Base-by-base conservation (phyloP, 2,888 invertebrate genomes). In the Drosophila helvetica region DNA sequence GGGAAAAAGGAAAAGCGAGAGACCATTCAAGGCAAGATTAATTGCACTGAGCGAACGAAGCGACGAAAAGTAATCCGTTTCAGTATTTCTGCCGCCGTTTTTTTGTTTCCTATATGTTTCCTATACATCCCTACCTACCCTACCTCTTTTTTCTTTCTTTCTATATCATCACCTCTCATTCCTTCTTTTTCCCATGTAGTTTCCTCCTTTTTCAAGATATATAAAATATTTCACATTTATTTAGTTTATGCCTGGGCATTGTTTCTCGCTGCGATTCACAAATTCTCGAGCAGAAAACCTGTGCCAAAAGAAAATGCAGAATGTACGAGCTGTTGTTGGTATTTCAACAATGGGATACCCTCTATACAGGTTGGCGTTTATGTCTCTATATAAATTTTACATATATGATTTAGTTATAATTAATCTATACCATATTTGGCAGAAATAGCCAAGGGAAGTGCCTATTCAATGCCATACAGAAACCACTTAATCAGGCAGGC, bases 211-310 rank as follows among this genome's bases (percentile, higher is more conserved):
- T 10, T 22, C 64, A 18, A 52, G 50, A 73, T 64, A 62, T 56
- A 77, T 77, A 80, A 89, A 88, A 84, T 85, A 88, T 88, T 87
- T 85, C 77, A 68, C 79, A 85, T 88, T 89, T 87, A 85, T 89
- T 84, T 89, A 81, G 89, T 87, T 87, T 89, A 85, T 86, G 89
- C 78, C 74, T 60, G 62, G 30, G 78, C 89, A 88, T 84, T 84
- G 89, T 84, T 84, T 86, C 81, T 78, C 81, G 79, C 87, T 87
- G 87, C 86, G 85, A 86, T 86, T 86, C 85, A 89, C 89, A 86
- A 86, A 86, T 86, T 86, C 85, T 85, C 85, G 73, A 73, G 85
- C 79, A 79, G 74, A 78, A 81, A 89, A 89, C 87, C 88, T 81
- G 87, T 81, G 79, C 82, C 74, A 75, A 75, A 74, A 77, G 77